Evolutionary conservation across 2,797 vertebrate genomes (phyloP).

Genomic region (Ficedula albicollis): DNA sequence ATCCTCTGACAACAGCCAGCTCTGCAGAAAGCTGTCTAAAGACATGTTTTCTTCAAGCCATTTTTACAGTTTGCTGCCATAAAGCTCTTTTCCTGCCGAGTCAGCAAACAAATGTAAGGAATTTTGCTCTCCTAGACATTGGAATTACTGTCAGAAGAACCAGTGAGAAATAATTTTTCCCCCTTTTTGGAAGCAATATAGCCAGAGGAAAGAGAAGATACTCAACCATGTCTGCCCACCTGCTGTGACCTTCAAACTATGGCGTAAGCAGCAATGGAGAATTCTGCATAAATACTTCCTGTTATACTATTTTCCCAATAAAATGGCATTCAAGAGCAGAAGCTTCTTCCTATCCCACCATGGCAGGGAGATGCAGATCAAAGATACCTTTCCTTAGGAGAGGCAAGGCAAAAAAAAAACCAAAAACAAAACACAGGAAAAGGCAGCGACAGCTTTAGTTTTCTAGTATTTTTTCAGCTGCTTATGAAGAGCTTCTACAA

Average conservation of each 20-base stretch:
- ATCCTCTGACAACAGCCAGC: background rate
- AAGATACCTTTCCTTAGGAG: background rate
- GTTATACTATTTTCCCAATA: background rate
- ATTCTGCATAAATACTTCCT: background rate
- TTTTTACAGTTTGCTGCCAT: background rate
- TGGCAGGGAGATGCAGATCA: background rate
- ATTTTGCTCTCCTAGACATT: background rate
- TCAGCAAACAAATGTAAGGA: background rate
- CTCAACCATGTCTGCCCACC: background rate
- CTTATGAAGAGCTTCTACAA: background rate
- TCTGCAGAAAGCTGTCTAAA: background rate
- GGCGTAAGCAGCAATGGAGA: background rate
- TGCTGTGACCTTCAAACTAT: background rate
- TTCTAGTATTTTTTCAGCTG: background rate
- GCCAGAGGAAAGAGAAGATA: background rate
- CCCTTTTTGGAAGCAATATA: background rate
- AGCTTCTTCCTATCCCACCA: background rate
- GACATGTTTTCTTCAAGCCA: background rate
- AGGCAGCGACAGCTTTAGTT: background rate
- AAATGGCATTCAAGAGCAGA: background rate
- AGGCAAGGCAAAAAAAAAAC: background rate
- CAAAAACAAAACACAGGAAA: background rate
- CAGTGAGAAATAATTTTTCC: background rate
- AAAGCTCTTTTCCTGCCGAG: background rate
- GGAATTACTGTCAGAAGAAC: background rate